Base-by-base conservation (phyloP, 1,140 invertebrate genomes). In the Onthophagus taurus region DNA sequence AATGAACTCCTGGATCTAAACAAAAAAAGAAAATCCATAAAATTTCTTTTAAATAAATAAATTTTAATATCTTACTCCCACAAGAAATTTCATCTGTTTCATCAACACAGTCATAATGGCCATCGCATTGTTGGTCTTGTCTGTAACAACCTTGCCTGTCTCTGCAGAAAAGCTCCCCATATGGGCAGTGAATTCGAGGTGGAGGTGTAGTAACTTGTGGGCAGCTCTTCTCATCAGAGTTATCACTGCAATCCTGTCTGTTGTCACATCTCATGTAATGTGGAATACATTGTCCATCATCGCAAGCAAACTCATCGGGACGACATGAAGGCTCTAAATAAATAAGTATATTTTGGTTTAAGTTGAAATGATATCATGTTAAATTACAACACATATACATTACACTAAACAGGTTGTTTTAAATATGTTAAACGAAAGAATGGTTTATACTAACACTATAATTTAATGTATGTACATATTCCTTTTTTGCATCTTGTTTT, bases 241-340 rank as follows among this genome's bases (percentile, higher is more conserved):
- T 70, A 59, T 91, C 88, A 1, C 57, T 57, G 58, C 88, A 92
- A 44, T 88, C 75, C 8, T 46, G 45, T 26, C 64, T 59, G n/a
- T 79, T 73, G 59, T 93, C 76, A 67, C 89, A 94, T 44, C 75
- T 68, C 37, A 68, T 64, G 31, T 60, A 62, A 26, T 64, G 60
- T 1, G 70, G 60, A 42, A 93, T 77, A 57, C 90, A 94, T 55
- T 80, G 70, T n/a, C 84, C 77, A 14, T 69, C 64, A 23, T 19
- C 21, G 45, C 94, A 97, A 0, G 85, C 89, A 4, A 90, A 89
- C 67, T 97, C 78, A 52, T 87, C 69, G 12, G 71, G 58, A 34
- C 68, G 67, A 60, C 92, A 96, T 11, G n/a, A n/a, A n/a, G n/a
- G n/a, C n/a, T n/a, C n/a, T n/a, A n/a, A n/a, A n/a, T n/a, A n/a